Evolutionary conservation across 2,888 invertebrate species (phyloP).

Genomic region (Synanthedon andrenaeformis): DNA sequence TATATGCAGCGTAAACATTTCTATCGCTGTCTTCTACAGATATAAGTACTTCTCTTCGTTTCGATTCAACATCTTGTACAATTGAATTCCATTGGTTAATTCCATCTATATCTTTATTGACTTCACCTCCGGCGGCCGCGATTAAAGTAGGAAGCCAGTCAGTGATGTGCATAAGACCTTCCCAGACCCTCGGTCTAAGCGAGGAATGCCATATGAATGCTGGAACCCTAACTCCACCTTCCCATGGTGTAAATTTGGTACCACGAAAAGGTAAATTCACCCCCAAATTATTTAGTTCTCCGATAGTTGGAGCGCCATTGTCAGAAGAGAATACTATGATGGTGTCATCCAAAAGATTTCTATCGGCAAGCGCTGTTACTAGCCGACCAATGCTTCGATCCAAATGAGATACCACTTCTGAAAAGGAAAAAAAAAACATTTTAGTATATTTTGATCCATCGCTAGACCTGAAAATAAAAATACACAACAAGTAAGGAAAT

Average conservation of each 20-base stretch:
- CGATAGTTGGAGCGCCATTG: constrained; percentile 86
- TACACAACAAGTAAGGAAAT: too few species aligned
- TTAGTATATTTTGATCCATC: background rate
- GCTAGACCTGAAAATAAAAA: too few species aligned
- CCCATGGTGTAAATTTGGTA: constrained; percentile 85
- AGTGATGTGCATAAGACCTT: constrained; percentile 78
- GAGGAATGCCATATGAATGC: constrained; percentile 77
- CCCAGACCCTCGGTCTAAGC: constrained; percentile 73
- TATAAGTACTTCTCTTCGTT: constrained; percentile 68
- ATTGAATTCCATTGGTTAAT: constrained; percentile 77
- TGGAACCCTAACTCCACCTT: constrained; percentile 84
- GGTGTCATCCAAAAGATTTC: constrained; percentile 81
- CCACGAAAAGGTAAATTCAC: constrained; percentile 84
- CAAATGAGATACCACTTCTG: constrained; percentile 77
- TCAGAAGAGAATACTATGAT: constrained; percentile 91
- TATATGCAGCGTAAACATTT: constrained; percentile 65
- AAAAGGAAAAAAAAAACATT: constrained; percentile 12
- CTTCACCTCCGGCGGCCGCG: constrained; percentile 41
- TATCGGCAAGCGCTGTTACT: constrained; percentile 75
- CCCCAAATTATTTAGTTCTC: constrained; percentile 79
- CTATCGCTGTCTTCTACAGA: constrained; percentile 66
- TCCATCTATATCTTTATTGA: constrained; percentile 69
- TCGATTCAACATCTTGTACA: constrained; percentile 49
- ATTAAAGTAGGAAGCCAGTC: constrained; percentile 86
- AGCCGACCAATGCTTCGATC: constrained; percentile 86